A percentile compares a stretch with the other conserved stretches of the same genome.
phyloP scores from a whole-genome alignment of 2,888 invertebrate genomes.

The Drosophila cognata region DNA sequence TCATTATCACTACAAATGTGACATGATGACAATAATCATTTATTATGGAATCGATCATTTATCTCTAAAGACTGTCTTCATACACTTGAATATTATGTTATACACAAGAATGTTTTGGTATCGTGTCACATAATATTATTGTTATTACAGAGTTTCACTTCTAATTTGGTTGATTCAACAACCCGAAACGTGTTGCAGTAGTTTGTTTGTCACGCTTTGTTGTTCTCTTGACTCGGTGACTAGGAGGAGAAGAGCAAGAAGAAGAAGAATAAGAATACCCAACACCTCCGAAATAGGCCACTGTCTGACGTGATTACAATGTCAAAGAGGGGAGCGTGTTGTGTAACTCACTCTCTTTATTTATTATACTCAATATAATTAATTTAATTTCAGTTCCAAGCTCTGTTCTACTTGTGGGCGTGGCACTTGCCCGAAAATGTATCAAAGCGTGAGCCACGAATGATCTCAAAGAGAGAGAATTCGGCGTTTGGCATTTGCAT shows the following conservation, averaged over 20 bases:
- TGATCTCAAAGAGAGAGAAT: constrained; percentile 55
- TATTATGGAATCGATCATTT: constrained; percentile 7
- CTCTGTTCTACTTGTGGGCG: constrained; percentile 42
- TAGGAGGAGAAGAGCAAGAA: background rate
- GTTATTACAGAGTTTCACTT: constrained; percentile 24
- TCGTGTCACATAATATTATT: constrained; percentile 18
- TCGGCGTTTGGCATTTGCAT: constrained; percentile 63
- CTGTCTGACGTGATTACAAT: constrained; percentile 71
- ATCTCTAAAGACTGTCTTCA: background rate
- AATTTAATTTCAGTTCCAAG: constrained; percentile 65
- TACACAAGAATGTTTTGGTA: constrained; percentile 10
- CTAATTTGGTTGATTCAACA: constrained; percentile 31
- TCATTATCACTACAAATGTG: constrained; percentile 23
- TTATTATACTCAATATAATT: constrained; percentile 72
- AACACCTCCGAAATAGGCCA: constrained; percentile 68
- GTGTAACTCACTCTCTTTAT: constrained; percentile 65
- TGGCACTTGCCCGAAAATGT: constrained; percentile 55
- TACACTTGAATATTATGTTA: background rate
- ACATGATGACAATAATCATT: constrained; percentile 13
- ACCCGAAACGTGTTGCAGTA: constrained; percentile 12
- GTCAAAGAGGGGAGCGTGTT: constrained; percentile 57
- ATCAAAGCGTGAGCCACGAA: constrained; percentile 70
- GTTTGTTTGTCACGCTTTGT: constrained; percentile 58
- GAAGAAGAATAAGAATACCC: constrained; percentile 13
- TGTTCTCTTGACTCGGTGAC: constrained; percentile 20